Conservation (phyloP, 2,797 vertebrate species). For the Etheostoma perlongum region DNA sequence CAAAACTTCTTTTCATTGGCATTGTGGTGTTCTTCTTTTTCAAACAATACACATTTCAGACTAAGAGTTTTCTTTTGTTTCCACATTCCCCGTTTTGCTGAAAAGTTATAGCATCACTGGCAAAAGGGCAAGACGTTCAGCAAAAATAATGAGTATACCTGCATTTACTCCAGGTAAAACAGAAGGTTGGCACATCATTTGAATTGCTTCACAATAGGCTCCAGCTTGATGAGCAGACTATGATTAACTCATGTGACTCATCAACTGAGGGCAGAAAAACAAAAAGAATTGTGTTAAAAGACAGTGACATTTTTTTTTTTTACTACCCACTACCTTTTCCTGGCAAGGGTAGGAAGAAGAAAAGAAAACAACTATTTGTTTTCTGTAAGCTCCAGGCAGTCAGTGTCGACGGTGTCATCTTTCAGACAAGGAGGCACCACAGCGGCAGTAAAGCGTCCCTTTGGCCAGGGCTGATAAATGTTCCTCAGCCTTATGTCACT, state of each 20-base stretch:
- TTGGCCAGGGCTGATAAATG: conserved; percentile 69
- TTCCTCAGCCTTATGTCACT: conserved; percentile 47
- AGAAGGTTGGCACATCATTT: conserved; percentile 52
- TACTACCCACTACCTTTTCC: conserved; percentile 35
- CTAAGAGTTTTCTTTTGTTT: conserved; percentile 30
- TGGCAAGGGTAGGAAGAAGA: conserved; percentile 47
- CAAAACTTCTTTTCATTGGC: neutral
- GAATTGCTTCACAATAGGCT: conserved; percentile 57
- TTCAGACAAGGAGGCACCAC: conserved; percentile 80
- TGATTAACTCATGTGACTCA: conserved; percentile 73
- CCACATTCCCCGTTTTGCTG: conserved; percentile 2
- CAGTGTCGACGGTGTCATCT: conserved; percentile 75
- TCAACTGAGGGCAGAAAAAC: conserved; percentile 49
- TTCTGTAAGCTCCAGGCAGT: conserved; percentile 73
- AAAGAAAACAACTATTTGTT: conserved; percentile 81
- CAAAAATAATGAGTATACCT: conserved; percentile 26
- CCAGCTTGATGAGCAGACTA: conserved; percentile 49
- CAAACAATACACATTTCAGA: conserved; percentile 37
- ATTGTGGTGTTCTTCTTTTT: conserved; percentile 6
- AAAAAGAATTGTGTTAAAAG: conserved; percentile 46
- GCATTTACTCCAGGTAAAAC: conserved; percentile 36
- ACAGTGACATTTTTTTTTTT: conserved; percentile 44
- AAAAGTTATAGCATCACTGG: neutral
- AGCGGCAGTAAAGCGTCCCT: conserved; percentile 61
- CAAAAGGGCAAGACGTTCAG: neutral